A percentile compares a stretch with the other conserved stretches of the same genome.
Conservation (phyloP, 2,113 vertebrate genomes). For the Ondatra zibethicus region DNA sequence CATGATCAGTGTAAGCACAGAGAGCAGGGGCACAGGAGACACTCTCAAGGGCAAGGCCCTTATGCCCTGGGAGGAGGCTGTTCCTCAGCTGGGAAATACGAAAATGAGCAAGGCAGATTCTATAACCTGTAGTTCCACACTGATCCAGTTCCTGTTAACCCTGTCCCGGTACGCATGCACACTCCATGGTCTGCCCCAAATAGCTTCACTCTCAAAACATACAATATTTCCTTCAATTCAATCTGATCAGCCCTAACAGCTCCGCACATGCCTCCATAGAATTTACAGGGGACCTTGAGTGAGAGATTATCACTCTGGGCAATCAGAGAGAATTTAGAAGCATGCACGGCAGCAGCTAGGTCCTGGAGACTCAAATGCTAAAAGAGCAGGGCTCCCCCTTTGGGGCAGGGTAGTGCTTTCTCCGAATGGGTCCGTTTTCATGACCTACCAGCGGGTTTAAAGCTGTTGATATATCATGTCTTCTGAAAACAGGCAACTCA, state of each 20-base stretch:
- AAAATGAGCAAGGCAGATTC: neutral
- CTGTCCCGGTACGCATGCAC: neutral
- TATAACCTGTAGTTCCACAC: neutral
- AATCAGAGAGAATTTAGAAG: neutral
- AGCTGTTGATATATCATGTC: neutral
- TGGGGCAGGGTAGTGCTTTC: neutral
- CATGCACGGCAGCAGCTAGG: neutral
- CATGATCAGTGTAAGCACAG: neutral
- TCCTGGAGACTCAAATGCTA: neutral
- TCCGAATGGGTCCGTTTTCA: neutral
- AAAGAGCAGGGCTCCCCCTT: neutral
- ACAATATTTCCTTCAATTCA: constrained; percentile 1
- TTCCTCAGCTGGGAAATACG: neutral
- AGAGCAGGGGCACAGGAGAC: neutral
- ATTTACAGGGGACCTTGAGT: neutral
- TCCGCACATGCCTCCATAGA: neutral
- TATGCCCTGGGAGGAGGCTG: neutral
- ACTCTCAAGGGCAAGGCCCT: neutral
- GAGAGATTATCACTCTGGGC: neutral
- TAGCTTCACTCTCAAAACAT: neutral
- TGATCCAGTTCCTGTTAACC: neutral
- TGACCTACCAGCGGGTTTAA: neutral
- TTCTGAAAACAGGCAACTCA: neutral
- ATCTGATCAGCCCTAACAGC: neutral
- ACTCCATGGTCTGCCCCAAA: neutral